Evolutionary conservation across 2,113 vertebrate genomes (phyloP).

Genomic region (Panthera uncia): DNA sequence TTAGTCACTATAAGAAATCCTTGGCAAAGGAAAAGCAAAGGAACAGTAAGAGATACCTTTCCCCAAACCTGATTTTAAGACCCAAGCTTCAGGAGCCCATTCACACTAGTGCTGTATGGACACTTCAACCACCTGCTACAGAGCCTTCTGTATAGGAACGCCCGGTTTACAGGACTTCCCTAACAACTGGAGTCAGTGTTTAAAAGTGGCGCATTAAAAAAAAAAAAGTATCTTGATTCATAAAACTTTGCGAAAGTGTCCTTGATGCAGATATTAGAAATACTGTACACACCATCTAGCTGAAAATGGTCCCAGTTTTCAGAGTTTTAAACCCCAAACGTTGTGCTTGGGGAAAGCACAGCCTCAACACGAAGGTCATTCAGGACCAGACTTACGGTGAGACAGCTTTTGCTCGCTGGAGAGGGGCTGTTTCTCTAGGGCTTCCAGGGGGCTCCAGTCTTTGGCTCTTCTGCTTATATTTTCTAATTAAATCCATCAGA

Average conservation of each 20-base stretch:
- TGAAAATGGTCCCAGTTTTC: neutral
- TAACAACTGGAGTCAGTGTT: neutral
- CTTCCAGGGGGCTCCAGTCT: neutral
- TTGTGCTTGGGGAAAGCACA: neutral
- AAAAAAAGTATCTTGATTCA: neutral
- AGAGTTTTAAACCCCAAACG: neutral
- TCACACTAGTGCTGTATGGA: rapidly evolving
- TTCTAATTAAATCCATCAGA: slow-evolving; percentile 84
- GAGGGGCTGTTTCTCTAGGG: slow-evolving; percentile 2
- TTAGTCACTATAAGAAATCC: neutral
- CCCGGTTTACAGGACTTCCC: neutral
- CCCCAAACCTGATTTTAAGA: neutral
- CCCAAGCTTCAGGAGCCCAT: neutral
- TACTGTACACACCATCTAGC: neutral
- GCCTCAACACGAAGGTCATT: neutral
- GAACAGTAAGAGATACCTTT: neutral
- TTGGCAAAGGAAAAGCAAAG: slow-evolving; percentile 8
- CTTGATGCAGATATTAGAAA: neutral
- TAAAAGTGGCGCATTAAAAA: neutral
- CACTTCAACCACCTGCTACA: neutral
- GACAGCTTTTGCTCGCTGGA: slow-evolving; percentile 34
- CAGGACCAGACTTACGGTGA: slow-evolving; percentile 73
- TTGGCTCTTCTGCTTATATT: slow-evolving; percentile 77
- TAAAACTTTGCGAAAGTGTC: neutral
- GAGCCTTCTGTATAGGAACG: neutral